Evolutionary conservation across 1,140 invertebrate genomes (phyloP).

Genomic region (Ceratosolen fusciceps): DNA sequence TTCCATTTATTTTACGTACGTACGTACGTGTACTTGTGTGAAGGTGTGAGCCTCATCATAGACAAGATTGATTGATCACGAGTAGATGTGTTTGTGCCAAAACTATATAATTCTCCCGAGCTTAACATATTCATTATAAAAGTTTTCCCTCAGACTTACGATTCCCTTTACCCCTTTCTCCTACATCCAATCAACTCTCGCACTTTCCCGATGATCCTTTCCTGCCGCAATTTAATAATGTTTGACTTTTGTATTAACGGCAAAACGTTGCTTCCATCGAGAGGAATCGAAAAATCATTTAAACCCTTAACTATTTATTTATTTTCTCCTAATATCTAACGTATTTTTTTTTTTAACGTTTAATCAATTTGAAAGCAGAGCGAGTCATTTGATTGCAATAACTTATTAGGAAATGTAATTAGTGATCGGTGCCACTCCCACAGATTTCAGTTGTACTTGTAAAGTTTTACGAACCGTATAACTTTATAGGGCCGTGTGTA

Average conservation of each 20-base stretch:
- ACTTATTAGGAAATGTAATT: not conserved
- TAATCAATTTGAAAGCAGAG: too few species aligned
- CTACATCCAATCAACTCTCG: not conserved
- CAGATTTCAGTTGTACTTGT: not conserved
- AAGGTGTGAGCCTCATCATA: not conserved
- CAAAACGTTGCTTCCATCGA: not conserved
- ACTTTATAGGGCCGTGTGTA: not conserved
- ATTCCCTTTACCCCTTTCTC: conserved; percentile 24
- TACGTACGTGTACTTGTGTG: not conserved
- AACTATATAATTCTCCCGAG: conserved; percentile 43
- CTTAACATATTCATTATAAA: conserved; percentile 45
- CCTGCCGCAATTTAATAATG: conserved; percentile 5
- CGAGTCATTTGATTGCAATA: not conserved
- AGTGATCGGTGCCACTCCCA: not conserved
- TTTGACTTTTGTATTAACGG: not conserved
- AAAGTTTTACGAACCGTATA: not conserved
- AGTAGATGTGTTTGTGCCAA: conserved; percentile 38
- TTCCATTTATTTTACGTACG: not conserved
- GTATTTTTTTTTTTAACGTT: too few species aligned
- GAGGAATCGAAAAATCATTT: too few species aligned
- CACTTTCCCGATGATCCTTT: not conserved
- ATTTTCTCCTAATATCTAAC: too few species aligned
- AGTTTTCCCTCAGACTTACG: conserved; percentile 17
- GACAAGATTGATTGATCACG: not conserved
- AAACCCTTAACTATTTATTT: too few species aligned